These are phyloP conservation scores for Tetropium fuscum DNA, from an alignment of 2,888 invertebrate species.

Conservation along the genomic window DNA sequence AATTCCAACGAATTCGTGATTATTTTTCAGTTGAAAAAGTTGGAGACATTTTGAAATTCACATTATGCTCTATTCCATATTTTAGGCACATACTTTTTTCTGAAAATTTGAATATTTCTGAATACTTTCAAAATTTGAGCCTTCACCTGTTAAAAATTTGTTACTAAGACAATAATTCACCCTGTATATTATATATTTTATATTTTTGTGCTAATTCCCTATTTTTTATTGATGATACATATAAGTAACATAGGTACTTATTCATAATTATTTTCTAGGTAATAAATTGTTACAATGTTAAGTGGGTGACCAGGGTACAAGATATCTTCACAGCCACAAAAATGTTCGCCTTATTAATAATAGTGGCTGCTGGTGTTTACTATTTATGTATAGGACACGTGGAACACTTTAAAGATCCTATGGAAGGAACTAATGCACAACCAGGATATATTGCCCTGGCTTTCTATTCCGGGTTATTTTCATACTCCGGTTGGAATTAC, in stretches of 20 bases:
- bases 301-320: conserved; percentile 94
- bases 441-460: conserved; percentile 89
- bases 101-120: no score
- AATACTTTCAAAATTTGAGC: no score
- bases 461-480: conserved; percentile 92
- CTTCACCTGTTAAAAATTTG: no score
- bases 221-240: no score
- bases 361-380: conserved; percentile 84
- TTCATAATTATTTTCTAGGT: conserved; percentile 61
- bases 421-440: conserved; percentile 80
- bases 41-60: no score
- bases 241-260: neutral
- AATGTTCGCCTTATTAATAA: conserved; percentile 84
- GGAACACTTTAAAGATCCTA: conserved; percentile 81
- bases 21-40: no score
- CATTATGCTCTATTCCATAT: no score
- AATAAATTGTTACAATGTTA: conserved; percentile 96
- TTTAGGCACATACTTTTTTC: no score
- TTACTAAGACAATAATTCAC: no score
- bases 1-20: no score
- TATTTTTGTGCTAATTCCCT: no score
- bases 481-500: conserved; percentile 95
- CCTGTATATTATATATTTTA: no score
- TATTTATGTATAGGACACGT: conserved; percentile 80
- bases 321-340: conserved; percentile 95